Evolutionary conservation across 2,113 vertebrate genomes (phyloP), one percentile per base, ranked within the genome.

Genomic region (Ariopsis seemanni): DNA sequence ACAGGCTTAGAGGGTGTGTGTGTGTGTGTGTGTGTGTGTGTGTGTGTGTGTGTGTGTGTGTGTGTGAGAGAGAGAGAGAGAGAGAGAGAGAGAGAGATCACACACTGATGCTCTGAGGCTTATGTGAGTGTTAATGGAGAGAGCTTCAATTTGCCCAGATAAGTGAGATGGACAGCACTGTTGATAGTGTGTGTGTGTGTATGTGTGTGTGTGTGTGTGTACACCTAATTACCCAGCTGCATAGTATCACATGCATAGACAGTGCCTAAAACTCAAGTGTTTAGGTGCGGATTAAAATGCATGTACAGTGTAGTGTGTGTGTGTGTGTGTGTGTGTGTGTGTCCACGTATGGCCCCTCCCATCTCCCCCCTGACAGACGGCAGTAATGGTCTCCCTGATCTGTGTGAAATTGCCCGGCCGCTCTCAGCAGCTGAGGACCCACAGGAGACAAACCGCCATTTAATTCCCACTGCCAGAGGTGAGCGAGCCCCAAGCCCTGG

Each of bases 401-500:
- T 94, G 94, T 95, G 95, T 95, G 94, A 96, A 96, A 95, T 96
- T 95, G 94, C 94, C 91, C 93, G 92, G 93, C 90, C 90, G 92
- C 92, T 90, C 93, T 94, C 93, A 94, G 94, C 95, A 96, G 95
- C 95, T 96, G 95, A 95, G 95, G 95, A 95, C 95, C 94, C 94
- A 75, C 92, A 94, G 93, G 95, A 94, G 95, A 96, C 95, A 96
- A 96, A 96, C 94, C 91, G 95, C 94, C 95, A 95, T 96, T 96
- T 96, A 96, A 96, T 96, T 95, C 95, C 93, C 93, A 95, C 93
- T 92, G 92, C 93, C 85, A 94, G 95, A 95, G 95, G 95, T 95
- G 95, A 96, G 93, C 92, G 94, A 93, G 93, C 93, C 93, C 93
- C 93, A 92, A 92, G 94, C 94, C 95, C 94, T 93, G 86, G 93